These are phyloP conservation scores for Anastatus disparis DNA, from an alignment of 1,140 invertebrate species.

Conservation along the genomic window DNA sequence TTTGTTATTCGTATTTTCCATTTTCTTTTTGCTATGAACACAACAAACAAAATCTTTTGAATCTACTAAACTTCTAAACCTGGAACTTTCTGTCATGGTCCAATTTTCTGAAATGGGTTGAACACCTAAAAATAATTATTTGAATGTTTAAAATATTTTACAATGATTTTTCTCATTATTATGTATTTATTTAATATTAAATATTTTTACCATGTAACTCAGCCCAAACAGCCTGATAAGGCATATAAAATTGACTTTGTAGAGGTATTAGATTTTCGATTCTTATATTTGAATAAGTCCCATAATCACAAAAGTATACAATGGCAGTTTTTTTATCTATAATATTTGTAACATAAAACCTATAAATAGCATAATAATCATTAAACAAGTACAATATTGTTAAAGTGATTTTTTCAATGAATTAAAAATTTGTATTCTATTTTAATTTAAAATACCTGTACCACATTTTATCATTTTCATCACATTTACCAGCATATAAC, in stretches of 20 bases:
- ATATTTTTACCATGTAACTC: conserved; percentile 20
- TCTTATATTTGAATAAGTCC: background rate
- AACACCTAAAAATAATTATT: conserved; percentile 9
- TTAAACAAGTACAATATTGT: background rate
- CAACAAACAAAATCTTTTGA: conserved; percentile 7
- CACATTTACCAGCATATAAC: conserved; percentile 11
- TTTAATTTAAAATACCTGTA: background rate
- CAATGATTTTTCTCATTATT: too few species aligned
- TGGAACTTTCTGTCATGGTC: background rate
- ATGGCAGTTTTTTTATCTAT: background rate
- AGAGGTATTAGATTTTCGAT: conserved; percentile 1
- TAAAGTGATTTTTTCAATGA: too few species aligned
- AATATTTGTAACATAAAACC: background rate
- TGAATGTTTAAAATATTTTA: background rate
- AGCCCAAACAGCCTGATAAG: conserved; percentile 19
- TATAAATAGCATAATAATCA: background rate
- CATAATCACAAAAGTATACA: conserved; percentile 21
- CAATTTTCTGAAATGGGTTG: background rate
- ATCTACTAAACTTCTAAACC: conserved; percentile 1
- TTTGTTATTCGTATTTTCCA: too few species aligned
- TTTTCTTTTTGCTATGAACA: conserved; percentile 4
- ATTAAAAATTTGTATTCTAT: too few species aligned
- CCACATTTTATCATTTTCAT: background rate
- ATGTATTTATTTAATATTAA: background rate
- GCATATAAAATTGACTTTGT: background rate